Evolutionary conservation across 2,888 invertebrate species (phyloP).

Genomic region (Girardia tigrina): DNA sequence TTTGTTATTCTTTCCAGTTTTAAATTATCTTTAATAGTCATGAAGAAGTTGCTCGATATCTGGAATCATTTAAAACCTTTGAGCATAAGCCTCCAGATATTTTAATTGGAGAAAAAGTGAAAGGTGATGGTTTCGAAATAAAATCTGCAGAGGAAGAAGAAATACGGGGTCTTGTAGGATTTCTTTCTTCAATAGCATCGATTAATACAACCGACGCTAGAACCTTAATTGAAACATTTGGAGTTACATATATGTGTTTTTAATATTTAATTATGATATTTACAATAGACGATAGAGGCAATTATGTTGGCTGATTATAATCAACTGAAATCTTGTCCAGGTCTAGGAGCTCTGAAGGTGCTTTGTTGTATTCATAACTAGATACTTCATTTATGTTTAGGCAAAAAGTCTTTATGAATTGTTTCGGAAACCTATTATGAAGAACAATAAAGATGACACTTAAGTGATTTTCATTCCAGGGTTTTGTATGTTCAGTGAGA

Average conservation of each 20-base stretch:
- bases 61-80: not conserved
- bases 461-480: no score
- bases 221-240: not conserved
- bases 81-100: not conserved
- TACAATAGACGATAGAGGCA: not conserved
- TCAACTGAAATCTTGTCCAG: not conserved
- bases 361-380: not conserved
- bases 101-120: not conserved
- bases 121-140: not conserved
- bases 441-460: not conserved
- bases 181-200: not conserved
- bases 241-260: not conserved
- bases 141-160: not conserved
- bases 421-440: not conserved
- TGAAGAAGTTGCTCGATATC: not conserved
- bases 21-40: not conserved
- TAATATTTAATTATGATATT: not conserved
- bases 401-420: not conserved
- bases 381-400: not conserved
- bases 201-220: not conserved
- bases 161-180: not conserved
- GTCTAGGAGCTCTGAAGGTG: not conserved
- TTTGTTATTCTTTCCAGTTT: not conserved
- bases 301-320: not conserved
- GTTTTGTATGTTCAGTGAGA: no score